Percentiles rank a stretch among this genome's conserved stretches.
Conservation (phyloP, 2,888 invertebrate genomes). For the Nephrocerus scutellatus region DNA sequence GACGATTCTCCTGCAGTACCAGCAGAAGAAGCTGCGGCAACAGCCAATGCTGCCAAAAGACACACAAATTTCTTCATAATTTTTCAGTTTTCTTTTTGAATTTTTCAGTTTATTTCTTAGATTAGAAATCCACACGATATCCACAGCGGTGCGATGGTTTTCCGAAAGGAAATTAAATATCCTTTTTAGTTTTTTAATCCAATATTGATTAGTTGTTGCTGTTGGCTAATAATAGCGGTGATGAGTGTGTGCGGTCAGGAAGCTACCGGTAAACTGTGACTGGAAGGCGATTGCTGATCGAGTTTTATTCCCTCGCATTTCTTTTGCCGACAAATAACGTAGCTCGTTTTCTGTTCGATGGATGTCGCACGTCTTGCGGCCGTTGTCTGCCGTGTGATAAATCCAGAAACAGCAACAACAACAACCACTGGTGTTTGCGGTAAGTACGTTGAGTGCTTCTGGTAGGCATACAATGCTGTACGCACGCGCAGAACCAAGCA, state of each 20-base stretch:
- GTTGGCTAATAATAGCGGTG: slow-evolving; percentile 20
- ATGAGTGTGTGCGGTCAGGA: slow-evolving; percentile 37
- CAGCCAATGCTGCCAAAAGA: slow-evolving; percentile 49
- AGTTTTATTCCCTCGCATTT: slow-evolving; percentile 49
- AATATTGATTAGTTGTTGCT: no score
- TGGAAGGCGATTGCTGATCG: slow-evolving; percentile 45
- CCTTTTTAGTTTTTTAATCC: no score
- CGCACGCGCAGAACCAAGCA: no score
- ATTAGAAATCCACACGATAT: slow-evolving; percentile 15
- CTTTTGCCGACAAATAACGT: neutral
- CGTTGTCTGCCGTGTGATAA: no score
- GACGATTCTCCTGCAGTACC: slow-evolving; percentile 18
- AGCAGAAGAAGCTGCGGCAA: slow-evolving; percentile 47
- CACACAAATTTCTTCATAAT: slow-evolving; percentile 50
- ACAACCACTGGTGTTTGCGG: no score
- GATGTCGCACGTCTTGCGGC: slow-evolving; percentile 28
- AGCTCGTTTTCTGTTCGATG: no score
- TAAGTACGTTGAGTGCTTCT: no score
- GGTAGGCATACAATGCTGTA: no score
- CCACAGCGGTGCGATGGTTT: no score
- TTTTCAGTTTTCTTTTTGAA: slow-evolving; percentile 12
- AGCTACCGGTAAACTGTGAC: slow-evolving; percentile 50
- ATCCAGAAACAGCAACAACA: slow-evolving; percentile 25
- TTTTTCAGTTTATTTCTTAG: slow-evolving; percentile 3
- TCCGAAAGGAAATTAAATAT: no score